Evolutionary conservation across 2,113 vertebrate species (phyloP), one percentile per base, ranked within the genome.

Genomic region (Laterallus jamaicensis): DNA sequence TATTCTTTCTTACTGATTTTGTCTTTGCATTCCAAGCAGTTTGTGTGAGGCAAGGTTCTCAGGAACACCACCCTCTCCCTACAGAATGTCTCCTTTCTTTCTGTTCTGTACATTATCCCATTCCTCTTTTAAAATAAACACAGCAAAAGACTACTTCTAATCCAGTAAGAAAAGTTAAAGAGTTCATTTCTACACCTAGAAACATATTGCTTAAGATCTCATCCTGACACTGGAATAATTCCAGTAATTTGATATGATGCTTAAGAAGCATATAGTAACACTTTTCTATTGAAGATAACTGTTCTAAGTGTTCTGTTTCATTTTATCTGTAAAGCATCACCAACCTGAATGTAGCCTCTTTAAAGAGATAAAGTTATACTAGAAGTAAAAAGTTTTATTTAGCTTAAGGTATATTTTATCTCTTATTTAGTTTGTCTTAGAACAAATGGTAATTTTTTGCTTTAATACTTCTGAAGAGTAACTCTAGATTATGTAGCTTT

Each of bases 381-480:
- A 49, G 62, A 90, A 93, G 8, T 86, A 69, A 77, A 85, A 91
- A 37, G 6, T 74, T 83, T 80, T 78, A 70, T 79, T 86, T 88
- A 80, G 50, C 67, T 90, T 62, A 81, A 69, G n/a, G 35, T 77
- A 26, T 8, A 21, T 76, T 95, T 95, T 77, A 29, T 86, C 28
- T 77, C 79, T 66, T 59, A 60, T 37, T 91, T 93, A 70, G 58
- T 83, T 92, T 88, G n/a, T 62, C 56, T 77, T 70, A 39, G 11
- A 88, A 31, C 77, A 83, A 90, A 67, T 63, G 28, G 16, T 77
- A 50, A 67, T 81, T 77, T 83, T 88, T 58, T 88, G n/a, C 63
- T 90, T 94, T 92, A 82, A 73, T 90, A 81, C 54, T 80, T 88
- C 28, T 80, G 59, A 77, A 92, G 68, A 74, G 50, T 75, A 83